Conservation (phyloP, 2,797 vertebrate species). For the Sebastes vulpes region DNA sequence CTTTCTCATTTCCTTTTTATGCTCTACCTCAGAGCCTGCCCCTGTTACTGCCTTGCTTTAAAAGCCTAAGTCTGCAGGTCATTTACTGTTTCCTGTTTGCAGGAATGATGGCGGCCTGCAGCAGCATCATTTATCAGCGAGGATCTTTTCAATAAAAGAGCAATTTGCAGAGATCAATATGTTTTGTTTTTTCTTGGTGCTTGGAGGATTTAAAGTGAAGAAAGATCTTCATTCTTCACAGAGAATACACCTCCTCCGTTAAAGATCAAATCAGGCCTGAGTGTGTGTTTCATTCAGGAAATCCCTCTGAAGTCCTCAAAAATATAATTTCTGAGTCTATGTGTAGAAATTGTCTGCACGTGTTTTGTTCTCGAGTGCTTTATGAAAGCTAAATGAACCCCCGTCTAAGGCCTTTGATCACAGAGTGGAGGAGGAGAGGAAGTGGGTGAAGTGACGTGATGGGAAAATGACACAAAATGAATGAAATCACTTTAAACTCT, state of each 20-base stretch:
- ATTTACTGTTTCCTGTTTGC: conserved; percentile 6
- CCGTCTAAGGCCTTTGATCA: conserved; percentile 38
- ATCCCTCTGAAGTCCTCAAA: conserved; percentile 33
- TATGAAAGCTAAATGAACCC: conserved; percentile 34
- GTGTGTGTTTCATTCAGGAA: conserved; percentile 3
- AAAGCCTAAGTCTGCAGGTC: neutral
- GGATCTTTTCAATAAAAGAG: conserved; percentile 53
- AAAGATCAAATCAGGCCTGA: neutral
- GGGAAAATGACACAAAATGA: conserved; percentile 12
- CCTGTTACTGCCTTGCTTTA: neutral
- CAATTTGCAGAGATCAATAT: conserved; percentile 60
- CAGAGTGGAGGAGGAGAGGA: neutral
- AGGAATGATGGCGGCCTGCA: conserved; percentile 14
- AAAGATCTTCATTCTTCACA: conserved; percentile 23
- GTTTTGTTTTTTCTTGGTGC: conserved; percentile 6
- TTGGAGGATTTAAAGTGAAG: conserved; percentile 30
- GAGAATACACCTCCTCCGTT: neutral
- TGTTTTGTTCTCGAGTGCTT: conserved; percentile 20
- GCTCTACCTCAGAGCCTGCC: neutral
- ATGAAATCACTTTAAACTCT: conserved; percentile 24
- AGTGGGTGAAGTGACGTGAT: conserved; percentile 6
- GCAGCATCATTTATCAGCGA: conserved; percentile 34
- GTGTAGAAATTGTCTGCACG: conserved; percentile 8
- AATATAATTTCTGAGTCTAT: neutral
- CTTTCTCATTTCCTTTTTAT: neutral